A percentile compares a stretch with the other conserved stretches of the same genome.
phyloP scores from a whole-genome alignment of 2,113 vertebrate genomes.

The rat (Rattus norvegicus) region GRCr8 NC_086025.1:28691501-28692000 shows the following conservation, averaged over 20 bases:
- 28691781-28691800: not conserved
- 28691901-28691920: not conserved
- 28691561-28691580: not conserved
- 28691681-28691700: not conserved
- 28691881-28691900: not conserved
- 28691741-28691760: not conserved
- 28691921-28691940: not conserved
- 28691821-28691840: not conserved
- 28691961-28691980: not conserved
- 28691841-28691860: not conserved
- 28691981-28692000: not conserved
- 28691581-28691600: not conserved
- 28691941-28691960: not conserved
- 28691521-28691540: not conserved
- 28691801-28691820: not conserved
- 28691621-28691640: not conserved
- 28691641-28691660: not conserved
- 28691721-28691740: not conserved
- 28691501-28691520: not conserved
- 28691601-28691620: not conserved
- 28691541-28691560: not conserved
- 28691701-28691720: rapidly evolving
- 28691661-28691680: not conserved
- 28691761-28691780: not conserved
- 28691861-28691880: not conserved